These are phyloP conservation scores for Pseudochirops corinnae DNA, from an alignment of 2,797 vertebrate genomes.

Conservation along the genomic window DNA sequence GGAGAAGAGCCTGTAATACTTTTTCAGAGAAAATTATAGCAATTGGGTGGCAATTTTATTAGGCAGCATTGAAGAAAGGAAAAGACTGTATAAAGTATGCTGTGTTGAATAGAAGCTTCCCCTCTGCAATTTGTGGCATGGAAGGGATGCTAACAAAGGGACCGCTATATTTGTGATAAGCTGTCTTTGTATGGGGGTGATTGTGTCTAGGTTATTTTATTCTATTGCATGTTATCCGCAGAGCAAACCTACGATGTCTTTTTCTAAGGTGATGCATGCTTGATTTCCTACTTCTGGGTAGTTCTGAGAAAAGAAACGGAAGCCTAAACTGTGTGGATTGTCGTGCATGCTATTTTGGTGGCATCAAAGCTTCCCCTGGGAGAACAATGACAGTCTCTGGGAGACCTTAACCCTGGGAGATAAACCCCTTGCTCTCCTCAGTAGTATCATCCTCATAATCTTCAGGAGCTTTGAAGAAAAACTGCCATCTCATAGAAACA, in stretches of 20 bases:
- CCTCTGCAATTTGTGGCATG: neutral
- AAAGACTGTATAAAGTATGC: neutral
- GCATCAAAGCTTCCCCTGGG: neutral
- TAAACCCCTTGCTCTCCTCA: neutral
- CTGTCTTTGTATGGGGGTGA: neutral
- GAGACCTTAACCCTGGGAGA: neutral
- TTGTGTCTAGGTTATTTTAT: slow-evolving; percentile 44
- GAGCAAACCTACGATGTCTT: neutral
- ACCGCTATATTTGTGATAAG: neutral
- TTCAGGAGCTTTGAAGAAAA: slow-evolving; percentile 43
- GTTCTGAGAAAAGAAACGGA: neutral
- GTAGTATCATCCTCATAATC: neutral
- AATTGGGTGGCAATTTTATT: neutral
- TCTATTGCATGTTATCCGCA: neutral
- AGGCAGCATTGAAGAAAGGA: slow-evolving; percentile 10
- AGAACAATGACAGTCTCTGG: neutral
- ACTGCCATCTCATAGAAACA: neutral
- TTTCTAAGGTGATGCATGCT: neutral
- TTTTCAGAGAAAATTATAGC: neutral
- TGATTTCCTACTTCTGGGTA: neutral
- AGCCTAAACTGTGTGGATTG: neutral
- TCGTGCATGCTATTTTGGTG: neutral
- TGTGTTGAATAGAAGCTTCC: neutral
- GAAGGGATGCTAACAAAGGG: neutral
- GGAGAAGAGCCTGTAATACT: too few species aligned